Conservation (phyloP, 37 sponge, comb jelly and placozoan genomes). For the Dysidea cf. avara region DNA sequence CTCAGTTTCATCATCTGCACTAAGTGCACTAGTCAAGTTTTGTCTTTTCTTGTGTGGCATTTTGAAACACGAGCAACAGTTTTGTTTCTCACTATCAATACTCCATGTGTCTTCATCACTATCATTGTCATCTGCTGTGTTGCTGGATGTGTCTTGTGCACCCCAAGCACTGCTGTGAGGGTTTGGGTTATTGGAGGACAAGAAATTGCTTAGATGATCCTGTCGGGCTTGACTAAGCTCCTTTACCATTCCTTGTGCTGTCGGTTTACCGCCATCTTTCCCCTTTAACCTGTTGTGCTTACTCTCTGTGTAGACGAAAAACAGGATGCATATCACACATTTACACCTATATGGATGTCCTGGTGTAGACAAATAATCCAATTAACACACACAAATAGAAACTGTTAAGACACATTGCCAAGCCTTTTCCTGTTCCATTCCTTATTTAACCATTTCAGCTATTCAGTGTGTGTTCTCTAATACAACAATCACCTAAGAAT, state of each 20-base stretch:
- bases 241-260: slow-evolving; percentile 6
- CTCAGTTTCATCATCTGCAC: slow-evolving; percentile 14
- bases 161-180: neutral
- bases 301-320: neutral
- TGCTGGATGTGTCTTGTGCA: neutral
- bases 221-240: slow-evolving; percentile 38
- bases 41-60: neutral
- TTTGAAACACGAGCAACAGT: neutral
- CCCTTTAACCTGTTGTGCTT: slow-evolving; percentile 13
- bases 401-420: too few relatives aligned
- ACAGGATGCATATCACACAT: too few relatives aligned
- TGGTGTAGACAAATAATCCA: too few relatives aligned
- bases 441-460: too few relatives aligned
- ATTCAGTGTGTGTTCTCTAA: too few relatives aligned
- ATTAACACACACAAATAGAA: too few relatives aligned
- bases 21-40: neutral
- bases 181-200: neutral
- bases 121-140: neutral
- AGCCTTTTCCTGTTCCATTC: too few relatives aligned
- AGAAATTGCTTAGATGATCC: slow-evolving; percentile 48
- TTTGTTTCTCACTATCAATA: neutral
- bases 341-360: too few relatives aligned
- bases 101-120: neutral
- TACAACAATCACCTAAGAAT: too few relatives aligned
- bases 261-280: neutral